Percentiles rank a stretch among this genome's conserved stretches.
phyloP scores from a whole-genome alignment of 2,888 invertebrate genomes.

The Melinopterus prodromus region DNA sequence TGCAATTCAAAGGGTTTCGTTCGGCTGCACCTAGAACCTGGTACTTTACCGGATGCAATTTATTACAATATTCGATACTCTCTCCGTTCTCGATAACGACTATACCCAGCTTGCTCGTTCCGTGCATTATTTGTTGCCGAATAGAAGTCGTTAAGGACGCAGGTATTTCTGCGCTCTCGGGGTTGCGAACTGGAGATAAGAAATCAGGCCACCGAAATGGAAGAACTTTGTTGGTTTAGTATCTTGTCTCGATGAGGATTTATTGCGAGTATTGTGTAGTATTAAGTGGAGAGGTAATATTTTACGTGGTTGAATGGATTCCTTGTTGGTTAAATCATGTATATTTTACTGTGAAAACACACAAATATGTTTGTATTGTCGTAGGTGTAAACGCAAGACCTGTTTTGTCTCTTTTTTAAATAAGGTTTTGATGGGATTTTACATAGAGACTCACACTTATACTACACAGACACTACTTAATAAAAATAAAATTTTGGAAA shows the following conservation, averaged over 20 bases:
- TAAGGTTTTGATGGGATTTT: too few species aligned
- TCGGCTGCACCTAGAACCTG: not conserved
- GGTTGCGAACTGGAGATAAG: not conserved
- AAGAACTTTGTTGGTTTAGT: not conserved
- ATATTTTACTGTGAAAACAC: too few species aligned
- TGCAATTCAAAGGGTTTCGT: not conserved
- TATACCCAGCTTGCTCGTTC: not conserved
- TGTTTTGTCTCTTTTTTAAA: not conserved
- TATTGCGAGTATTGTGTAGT: not conserved
- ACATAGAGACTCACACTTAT: too few species aligned
- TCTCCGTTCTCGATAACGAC: not conserved
- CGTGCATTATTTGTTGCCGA: not conserved
- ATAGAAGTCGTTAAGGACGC: not conserved
- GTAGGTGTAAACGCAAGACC: too few species aligned
- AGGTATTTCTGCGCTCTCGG: not conserved
- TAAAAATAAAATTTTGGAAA: too few species aligned
- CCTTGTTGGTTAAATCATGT: not conserved
- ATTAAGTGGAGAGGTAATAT: not conserved
- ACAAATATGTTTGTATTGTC: too few species aligned
- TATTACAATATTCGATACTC: slow-evolving; percentile 4
- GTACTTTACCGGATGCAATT: slow-evolving; percentile 4
- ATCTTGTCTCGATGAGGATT: not conserved
- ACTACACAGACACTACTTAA: too few species aligned
- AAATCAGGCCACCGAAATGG: not conserved
- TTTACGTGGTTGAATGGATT: not conserved